Evolutionary conservation across 2,888 invertebrate species (phyloP).

Genomic region (Automeris io): DNA sequence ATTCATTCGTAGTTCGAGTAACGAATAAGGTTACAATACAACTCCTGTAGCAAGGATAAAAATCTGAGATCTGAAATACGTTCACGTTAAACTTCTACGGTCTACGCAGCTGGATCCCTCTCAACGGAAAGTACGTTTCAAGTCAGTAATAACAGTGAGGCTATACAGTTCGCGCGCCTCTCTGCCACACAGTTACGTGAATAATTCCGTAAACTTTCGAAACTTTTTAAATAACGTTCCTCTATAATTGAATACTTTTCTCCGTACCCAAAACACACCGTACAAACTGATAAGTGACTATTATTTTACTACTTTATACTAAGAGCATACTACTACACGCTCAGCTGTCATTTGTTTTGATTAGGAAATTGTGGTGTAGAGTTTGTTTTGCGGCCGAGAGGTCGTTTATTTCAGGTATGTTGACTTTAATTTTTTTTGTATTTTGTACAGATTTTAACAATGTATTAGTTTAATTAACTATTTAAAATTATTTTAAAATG

Average conservation of each 20-base stretch:
- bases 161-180: slow-evolving; percentile 57
- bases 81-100: slow-evolving; percentile 29
- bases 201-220: slow-evolving; percentile 53
- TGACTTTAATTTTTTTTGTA: slow-evolving; percentile 3
- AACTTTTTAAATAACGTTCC: slow-evolving; percentile 38
- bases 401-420: slow-evolving; percentile 59
- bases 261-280: neutral
- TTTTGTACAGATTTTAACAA: slow-evolving; percentile 8
- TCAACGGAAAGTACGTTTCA: slow-evolving; percentile 39
- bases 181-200: slow-evolving; percentile 46
- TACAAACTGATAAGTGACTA: neutral
- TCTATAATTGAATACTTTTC: slow-evolving; percentile 8
- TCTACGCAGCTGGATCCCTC: slow-evolving; percentile 24
- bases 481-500: slow-evolving; percentile 1
- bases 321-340: slow-evolving; percentile 20
- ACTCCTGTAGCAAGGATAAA: slow-evolving; percentile 34
- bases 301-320: slow-evolving; percentile 5
- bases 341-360: slow-evolving; percentile 58
- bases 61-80: slow-evolving; percentile 15
- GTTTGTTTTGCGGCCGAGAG: slow-evolving; percentile 38
- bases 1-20: slow-evolving; percentile 18
- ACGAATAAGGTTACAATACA: slow-evolving; percentile 20
- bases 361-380: slow-evolving; percentile 38
- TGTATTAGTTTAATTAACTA: neutral
- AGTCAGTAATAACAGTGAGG: slow-evolving; percentile 58